These are phyloP conservation scores for Eupleurogrammus muticus DNA, from an alignment of 2,797 vertebrate species.

Conservation along the genomic window DNA sequence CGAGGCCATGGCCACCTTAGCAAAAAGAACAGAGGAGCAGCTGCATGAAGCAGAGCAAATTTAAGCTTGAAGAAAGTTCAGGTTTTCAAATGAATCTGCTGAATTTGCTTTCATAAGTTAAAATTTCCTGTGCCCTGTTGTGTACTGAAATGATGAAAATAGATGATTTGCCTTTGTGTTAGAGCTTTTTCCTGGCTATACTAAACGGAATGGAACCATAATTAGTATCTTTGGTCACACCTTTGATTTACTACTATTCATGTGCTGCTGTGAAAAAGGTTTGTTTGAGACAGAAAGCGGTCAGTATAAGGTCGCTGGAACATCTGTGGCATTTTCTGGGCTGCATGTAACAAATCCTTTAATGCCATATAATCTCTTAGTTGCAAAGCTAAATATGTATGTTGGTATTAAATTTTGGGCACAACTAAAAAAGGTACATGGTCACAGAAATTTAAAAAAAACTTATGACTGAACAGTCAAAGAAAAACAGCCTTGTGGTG, in stretches of 20 bases:
- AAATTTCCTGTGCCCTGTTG: constrained; percentile 6
- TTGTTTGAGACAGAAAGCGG: no score
- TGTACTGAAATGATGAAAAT: constrained; percentile 11
- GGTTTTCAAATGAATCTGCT: neutral
- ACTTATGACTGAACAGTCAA: neutral
- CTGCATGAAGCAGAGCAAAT: neutral
- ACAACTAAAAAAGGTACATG: neutral
- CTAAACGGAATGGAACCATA: no score
- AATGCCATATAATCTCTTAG: constrained; percentile 1
- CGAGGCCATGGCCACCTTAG: neutral
- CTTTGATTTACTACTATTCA: neutral
- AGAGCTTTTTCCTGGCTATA: no score
- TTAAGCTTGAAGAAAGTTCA: constrained; percentile 4
- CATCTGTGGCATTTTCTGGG: neutral
- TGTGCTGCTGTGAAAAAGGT: constrained; percentile 7
- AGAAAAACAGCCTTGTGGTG: neutral
- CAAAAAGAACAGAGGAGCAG: constrained; percentile 1
- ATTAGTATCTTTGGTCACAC: no score
- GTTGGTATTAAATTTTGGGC: neutral
- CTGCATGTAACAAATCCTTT: neutral
- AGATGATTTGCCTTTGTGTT: constrained; percentile 2
- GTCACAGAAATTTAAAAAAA: neutral
- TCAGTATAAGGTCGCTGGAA: neutral
- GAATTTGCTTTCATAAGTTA: neutral
- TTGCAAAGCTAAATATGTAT: neutral